These are phyloP conservation scores for Melanaphis sacchari DNA, from an alignment of 1,140 invertebrate species.

Conservation along the genomic window DNA sequence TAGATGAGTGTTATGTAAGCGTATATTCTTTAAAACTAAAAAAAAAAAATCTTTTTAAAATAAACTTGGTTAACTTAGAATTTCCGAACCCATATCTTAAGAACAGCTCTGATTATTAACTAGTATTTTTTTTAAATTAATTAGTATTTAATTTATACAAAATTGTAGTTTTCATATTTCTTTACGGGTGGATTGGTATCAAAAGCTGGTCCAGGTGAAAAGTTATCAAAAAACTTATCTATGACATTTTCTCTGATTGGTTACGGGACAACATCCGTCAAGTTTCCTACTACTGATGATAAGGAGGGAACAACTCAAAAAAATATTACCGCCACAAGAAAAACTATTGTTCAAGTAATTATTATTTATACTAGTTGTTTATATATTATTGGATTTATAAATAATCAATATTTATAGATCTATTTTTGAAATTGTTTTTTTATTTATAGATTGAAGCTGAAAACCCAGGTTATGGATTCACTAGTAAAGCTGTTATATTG, in stretches of 20 bases:
- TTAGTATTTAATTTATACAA: neutral
- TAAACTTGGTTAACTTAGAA: neutral
- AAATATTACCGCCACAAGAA: neutral
- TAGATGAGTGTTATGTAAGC: too few species aligned
- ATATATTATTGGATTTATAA: neutral
- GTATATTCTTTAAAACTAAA: too few species aligned
- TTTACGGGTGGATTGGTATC: neutral
- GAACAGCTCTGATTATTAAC: neutral
- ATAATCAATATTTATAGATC: neutral
- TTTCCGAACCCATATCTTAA: neutral
- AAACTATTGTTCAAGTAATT: neutral
- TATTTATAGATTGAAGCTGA: slow-evolving; percentile 65
- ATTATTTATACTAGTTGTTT: neutral
- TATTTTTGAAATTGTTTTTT: neutral
- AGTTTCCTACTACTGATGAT: neutral
- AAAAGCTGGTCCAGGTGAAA: neutral
- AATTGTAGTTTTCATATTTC: neutral
- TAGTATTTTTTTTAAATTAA: neutral
- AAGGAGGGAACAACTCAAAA: neutral
- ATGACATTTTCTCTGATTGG: neutral
- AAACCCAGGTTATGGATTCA: slow-evolving; percentile 85
- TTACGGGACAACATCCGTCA: neutral
- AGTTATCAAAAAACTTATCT: neutral
- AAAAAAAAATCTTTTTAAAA: too few species aligned
- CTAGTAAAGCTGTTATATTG: slow-evolving; percentile 74